Percentiles rank a stretch among this genome's conserved stretches.
These are phyloP conservation scores for Mobula birostris DNA, from an alignment of 2,113 vertebrate species.

Conservation along the genomic window DNA sequence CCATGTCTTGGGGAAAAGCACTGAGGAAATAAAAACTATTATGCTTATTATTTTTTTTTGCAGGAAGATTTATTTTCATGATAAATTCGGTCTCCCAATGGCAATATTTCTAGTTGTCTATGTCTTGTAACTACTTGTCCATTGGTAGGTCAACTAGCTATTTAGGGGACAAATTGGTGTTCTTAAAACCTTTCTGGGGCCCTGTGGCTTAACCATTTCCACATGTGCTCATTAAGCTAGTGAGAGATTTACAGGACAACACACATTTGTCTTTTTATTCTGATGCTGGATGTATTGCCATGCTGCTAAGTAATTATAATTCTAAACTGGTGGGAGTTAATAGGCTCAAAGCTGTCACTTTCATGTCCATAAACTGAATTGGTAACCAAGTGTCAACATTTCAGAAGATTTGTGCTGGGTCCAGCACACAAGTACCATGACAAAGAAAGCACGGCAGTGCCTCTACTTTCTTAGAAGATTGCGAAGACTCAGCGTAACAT, in stretches of 20 bases:
- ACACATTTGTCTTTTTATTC: not conserved
- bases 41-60: not conserved
- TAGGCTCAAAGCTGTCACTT: not conserved
- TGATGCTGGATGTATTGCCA: not conserved
- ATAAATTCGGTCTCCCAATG: not conserved
- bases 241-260: not conserved
- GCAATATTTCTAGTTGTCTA: not conserved
- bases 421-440: too few relatives aligned
- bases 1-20: not conserved
- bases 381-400: not conserved
- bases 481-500: too few relatives aligned
- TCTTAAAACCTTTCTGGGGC: not conserved
- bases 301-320: not conserved
- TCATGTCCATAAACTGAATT: not conserved
- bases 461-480: too few relatives aligned
- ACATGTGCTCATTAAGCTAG: not conserved
- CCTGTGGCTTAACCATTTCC: not conserved
- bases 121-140: not conserved
- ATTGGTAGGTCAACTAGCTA: not conserved
- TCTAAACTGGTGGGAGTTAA: not conserved
- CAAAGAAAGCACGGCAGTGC: too few relatives aligned
- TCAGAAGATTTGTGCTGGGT: too few relatives aligned
- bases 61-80: not conserved
- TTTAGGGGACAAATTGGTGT: not conserved
- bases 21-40: not conserved